A percentile compares a stretch with the other conserved stretches of the same genome.
These are phyloP conservation scores for Chiloscyllium plagiosum DNA, from an alignment of 2,113 vertebrate species.

Conservation along the genomic window DNA sequence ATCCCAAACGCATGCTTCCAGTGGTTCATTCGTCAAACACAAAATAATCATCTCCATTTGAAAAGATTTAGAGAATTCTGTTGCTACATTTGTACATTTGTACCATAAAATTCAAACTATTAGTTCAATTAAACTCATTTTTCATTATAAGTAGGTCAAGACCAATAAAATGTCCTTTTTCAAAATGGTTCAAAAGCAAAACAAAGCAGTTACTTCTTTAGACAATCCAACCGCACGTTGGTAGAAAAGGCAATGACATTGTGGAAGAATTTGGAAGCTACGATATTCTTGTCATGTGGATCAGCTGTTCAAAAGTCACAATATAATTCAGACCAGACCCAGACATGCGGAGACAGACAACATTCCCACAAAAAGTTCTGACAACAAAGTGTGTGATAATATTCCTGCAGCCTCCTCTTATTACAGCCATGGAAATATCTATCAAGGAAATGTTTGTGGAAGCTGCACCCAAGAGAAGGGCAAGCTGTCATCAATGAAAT, in stretches of 20 bases:
- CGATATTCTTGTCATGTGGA: background rate
- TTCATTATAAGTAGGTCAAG: background rate
- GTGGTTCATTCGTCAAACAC: no score
- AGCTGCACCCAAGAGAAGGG: background rate
- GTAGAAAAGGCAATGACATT: background rate
- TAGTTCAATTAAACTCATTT: background rate
- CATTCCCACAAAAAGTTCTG: background rate
- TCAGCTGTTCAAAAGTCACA: background rate
- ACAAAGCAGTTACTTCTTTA: background rate
- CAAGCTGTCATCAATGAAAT: background rate
- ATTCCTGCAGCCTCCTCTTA: background rate
- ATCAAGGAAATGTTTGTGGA: background rate
- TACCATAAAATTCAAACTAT: background rate
- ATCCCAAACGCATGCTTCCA: no score
- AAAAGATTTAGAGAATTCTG: background rate
- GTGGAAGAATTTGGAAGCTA: background rate
- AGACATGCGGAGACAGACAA: background rate
- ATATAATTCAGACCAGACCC: background rate
- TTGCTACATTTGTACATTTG: background rate
- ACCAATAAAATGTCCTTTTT: background rate
- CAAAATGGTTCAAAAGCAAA: background rate
- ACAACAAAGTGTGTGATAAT: background rate
- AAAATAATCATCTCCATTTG: background rate
- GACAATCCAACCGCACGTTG: background rate
- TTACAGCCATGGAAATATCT: background rate